Base-by-base conservation (phyloP, 2,113 vertebrate species). In the Struthidea cinerea region DNA sequence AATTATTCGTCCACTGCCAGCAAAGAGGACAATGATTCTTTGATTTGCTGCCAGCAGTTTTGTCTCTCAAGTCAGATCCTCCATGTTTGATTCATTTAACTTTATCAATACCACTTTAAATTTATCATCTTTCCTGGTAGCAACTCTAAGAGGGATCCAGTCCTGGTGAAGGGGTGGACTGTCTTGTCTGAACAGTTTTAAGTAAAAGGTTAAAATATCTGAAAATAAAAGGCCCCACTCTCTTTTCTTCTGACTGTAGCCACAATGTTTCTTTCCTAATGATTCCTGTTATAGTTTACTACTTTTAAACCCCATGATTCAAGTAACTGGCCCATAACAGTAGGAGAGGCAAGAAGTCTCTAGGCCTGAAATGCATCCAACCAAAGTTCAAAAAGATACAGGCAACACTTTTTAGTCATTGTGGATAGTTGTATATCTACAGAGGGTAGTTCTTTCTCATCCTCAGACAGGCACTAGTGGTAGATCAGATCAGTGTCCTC, bases 1-100 rank as follows among this genome's bases (percentile, higher is more conserved):
- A 94, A 95, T 96, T 96, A 95, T 94, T 97, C 7, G 67, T 93
- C 91, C 87, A 89, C 56, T 80, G 86, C 74, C 80, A 97, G 92
- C 83, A 96, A 93, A n/a, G 35, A 92, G 84, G 92, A 97, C 88
- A 95, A 87, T 23, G 61, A 81, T 68, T 92, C 94, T 97, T 94
- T 96, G 86, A 96, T 86, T 85, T 68, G 39, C 50, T 87, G 86
- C 92, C 85, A 90, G 50, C 26, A 78, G 77, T 90, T 89, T 53
- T 75, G 73, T 70, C 78, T 89, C 49, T 47, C 52, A 88, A 92
- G 55, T 88, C 82, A 77, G 74, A 97, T 71, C 18, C 70, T 93
- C 52, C 60, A 56, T 71, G 68, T 39, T 70, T 1, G 3, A 90
- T 93, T 89, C 74, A 92, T 94, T 91, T 83, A 95, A 44, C 64